Evolutionary conservation across 2,888 invertebrate species (phyloP).

Genomic region (Alentia gelatinosa): DNA sequence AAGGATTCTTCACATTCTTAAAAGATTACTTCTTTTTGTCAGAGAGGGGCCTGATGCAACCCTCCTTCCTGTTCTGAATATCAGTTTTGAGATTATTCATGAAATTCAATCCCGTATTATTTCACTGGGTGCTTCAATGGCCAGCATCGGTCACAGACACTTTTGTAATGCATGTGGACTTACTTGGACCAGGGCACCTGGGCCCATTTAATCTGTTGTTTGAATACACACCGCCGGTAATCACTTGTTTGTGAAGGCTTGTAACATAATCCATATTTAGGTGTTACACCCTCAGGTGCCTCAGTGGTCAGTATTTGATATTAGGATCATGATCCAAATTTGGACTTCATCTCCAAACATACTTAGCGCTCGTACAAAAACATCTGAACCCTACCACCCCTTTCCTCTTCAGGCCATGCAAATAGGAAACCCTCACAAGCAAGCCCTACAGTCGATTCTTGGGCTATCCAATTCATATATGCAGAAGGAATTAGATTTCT

Average conservation of each 20-base stretch:
- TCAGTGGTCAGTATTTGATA: background rate
- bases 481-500: conserved; percentile 32
- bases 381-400: background rate
- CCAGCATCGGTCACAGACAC: conserved; percentile 14
- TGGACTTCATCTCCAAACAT: conserved; percentile 30
- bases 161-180: background rate
- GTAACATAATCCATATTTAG: conserved; percentile 23
- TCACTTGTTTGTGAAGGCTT: background rate
- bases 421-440: background rate
- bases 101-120: conserved; percentile 9
- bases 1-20: conserved; percentile 3
- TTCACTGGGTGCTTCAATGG: background rate
- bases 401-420: background rate
- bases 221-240: background rate
- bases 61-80: conserved; percentile 14
- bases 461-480: background rate
- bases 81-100: conserved; percentile 23
- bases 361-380: conserved; percentile 28
- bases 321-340: conserved; percentile 16
- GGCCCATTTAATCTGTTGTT: conserved; percentile 17
- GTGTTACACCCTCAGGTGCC: background rate
- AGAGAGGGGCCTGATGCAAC: background rate
- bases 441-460: background rate
- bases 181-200: background rate
- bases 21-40: background rate